Evolutionary conservation across 2,888 invertebrate genomes (phyloP), one percentile per base, ranked within the genome.

Genomic region (Beris chalybata): DNA sequence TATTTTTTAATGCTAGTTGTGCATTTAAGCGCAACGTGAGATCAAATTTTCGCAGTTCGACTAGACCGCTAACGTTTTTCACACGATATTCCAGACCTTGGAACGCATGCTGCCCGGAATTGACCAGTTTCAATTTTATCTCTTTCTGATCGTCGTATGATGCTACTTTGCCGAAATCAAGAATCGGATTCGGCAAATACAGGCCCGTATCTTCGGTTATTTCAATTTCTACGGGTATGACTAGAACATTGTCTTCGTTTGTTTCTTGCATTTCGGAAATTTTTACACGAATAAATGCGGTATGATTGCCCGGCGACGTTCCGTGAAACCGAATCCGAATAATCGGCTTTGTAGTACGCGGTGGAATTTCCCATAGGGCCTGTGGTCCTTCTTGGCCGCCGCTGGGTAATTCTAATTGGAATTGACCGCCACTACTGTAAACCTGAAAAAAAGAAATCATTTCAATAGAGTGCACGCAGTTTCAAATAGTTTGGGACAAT

Each of bases 311-410:
- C 76, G 89, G 89, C 72, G 85, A 83, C 72, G 87, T 85, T 52
- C 90, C 92, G 75, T 90, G 84, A 80, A 93, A 92, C 74, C 87
- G 87, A 71, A 96, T 89, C 72, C 90, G 86, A 82, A 96, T 95
- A 68, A 98, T 88, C 70, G 93, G 88, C 79, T 93, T 93, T 53
- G 91, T 87, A 77, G 91, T 87, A 81, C 90, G 92, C 66, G 97
- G 94, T 73, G 93, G 92, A 77, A 98, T 91, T 79, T 91, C 88
- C 97, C 97, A 96, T 74, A 93, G 82, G 74, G 88, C 87, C 76
- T 89, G 89, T 59, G 92, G 88, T 64, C 92, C 94, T 76, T 91
- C 90, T 67, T 85, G 83, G 70, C 89, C 89, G 61, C 91, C 91
- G 52, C 76, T 79, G 67, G 97, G 94, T 77, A 95, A 81, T 81